Evolutionary conservation across 2,113 vertebrate species (phyloP).

Genomic region (Arenaria interpres): DNA sequence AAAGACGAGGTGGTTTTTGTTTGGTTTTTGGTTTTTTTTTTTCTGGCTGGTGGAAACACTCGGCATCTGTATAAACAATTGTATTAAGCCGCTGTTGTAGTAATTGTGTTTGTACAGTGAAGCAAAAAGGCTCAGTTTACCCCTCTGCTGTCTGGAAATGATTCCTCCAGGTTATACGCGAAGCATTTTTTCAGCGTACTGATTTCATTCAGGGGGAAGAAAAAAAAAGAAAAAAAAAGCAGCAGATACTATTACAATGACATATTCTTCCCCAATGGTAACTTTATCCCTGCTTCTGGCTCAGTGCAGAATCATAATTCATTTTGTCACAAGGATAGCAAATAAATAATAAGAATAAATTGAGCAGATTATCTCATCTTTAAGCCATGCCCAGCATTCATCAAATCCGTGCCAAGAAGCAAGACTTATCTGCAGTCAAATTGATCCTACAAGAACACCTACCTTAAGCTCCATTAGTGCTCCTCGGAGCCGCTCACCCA

Average conservation of each 20-base stretch:
- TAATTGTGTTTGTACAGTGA: conserved; percentile 61
- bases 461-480: conserved; percentile 16
- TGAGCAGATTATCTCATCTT: conserved; percentile 69
- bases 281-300: conserved; percentile 56
- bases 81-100: conserved; percentile 36
- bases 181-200: neutral
- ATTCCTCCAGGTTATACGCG: conserved; percentile 57
- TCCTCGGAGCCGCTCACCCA: neutral
- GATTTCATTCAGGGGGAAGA: conserved; percentile 26
- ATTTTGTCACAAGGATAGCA: conserved; percentile 63
- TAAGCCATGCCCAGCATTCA: conserved; percentile 56
- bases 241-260: conserved; percentile 38
- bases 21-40: neutral
- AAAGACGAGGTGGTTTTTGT: neutral
- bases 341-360: conserved; percentile 72
- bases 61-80: conserved; percentile 46
- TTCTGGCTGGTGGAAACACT: neutral
- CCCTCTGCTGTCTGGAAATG: conserved; percentile 44
- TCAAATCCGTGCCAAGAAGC: conserved; percentile 44
- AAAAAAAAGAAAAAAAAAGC: neutral
- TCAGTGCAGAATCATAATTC: conserved; percentile 45
- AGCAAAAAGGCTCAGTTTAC: conserved; percentile 58
- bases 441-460: conserved; percentile 37
- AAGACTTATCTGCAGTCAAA: conserved; percentile 1
- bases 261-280: conserved; percentile 62